A percentile compares a stretch with the other conserved stretches of the same genome.
phyloP scores from a whole-genome alignment of 2,888 invertebrate genomes.

The Abrostola tripartita region DNA sequence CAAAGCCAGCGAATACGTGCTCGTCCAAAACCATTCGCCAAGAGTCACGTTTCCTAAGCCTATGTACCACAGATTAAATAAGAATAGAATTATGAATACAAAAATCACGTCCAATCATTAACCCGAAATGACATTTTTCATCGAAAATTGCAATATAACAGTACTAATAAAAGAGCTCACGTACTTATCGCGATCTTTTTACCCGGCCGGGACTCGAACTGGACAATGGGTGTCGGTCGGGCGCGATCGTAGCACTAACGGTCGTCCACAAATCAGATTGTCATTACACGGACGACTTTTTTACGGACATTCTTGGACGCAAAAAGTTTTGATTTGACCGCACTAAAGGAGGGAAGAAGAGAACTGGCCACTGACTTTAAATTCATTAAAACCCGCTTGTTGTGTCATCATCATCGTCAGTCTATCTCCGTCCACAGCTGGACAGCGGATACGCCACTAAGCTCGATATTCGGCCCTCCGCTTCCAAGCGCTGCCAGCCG shows the following conservation, averaged over 20 bases:
- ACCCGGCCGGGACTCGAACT: slow-evolving; percentile 66
- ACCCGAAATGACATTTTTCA: slow-evolving; percentile 55
- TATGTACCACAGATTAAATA: slow-evolving; percentile 14
- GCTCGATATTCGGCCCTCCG: too few relatives aligned
- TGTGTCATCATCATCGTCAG: not conserved
- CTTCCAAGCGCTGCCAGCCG: too few relatives aligned
- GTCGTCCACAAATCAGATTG: slow-evolving; percentile 71
- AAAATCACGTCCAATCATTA: slow-evolving; percentile 53
- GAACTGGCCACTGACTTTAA: slow-evolving; percentile 35
- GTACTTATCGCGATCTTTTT: slow-evolving; percentile 67
- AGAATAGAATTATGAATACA: slow-evolving; percentile 37
- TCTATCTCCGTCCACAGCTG: too few relatives aligned
- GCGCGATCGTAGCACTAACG: slow-evolving; percentile 68
- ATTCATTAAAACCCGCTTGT: too few relatives aligned
- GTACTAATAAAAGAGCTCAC: slow-evolving; percentile 63
- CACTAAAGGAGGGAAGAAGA: slow-evolving; percentile 50
- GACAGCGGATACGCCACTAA: too few relatives aligned
- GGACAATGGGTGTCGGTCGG: slow-evolving; percentile 68
- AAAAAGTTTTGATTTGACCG: slow-evolving; percentile 73
- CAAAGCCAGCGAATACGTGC: slow-evolving; percentile 18
- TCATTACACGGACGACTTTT: slow-evolving; percentile 76
- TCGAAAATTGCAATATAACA: slow-evolving; percentile 38
- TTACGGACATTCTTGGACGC: slow-evolving; percentile 70
- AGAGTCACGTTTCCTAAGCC: slow-evolving; percentile 21
- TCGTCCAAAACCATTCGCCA: not conserved